A percentile compares a stretch with the other conserved stretches of the same genome.
phyloP scores from a whole-genome alignment of 1,140 invertebrate species.

The Drosophila navojoa region DNA sequence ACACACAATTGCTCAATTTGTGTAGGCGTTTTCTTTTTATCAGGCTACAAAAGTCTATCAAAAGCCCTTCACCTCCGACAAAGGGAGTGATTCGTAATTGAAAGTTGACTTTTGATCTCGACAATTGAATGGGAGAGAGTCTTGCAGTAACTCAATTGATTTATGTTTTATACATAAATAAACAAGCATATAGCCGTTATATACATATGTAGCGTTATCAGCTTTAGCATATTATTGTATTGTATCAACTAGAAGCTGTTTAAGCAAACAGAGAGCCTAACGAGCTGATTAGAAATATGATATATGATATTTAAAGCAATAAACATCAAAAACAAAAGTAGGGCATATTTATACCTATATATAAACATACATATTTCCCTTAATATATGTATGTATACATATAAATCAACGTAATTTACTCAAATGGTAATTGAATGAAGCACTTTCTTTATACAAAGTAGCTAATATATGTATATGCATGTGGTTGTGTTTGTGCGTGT shows the following conservation, averaged over 20 bases:
- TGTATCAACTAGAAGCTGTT: neutral
- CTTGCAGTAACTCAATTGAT: slow-evolving; percentile 34
- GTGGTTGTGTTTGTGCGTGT: neutral
- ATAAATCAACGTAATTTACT: slow-evolving; percentile 67
- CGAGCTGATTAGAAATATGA: slow-evolving; percentile 2
- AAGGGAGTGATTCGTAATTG: slow-evolving; percentile 19
- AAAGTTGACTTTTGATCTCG: slow-evolving; percentile 32
- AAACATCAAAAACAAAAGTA: neutral
- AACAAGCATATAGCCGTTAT: neutral
- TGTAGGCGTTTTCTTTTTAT: slow-evolving; percentile 35
- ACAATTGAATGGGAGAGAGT: slow-evolving; percentile 24
- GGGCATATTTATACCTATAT: no score
- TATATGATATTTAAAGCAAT: slow-evolving; percentile 1
- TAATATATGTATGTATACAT: neutral
- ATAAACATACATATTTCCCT: no score
- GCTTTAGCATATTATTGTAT: neutral
- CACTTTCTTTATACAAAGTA: slow-evolving; percentile 27
- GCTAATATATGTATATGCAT: slow-evolving; percentile 9
- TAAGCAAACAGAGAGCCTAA: neutral
- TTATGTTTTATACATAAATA: neutral
- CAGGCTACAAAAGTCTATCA: neutral
- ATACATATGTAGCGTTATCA: slow-evolving; percentile 28
- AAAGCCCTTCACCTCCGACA: slow-evolving; percentile 12
- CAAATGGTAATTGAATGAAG: slow-evolving; percentile 50
- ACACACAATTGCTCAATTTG: neutral